Percentiles rank a stretch among this genome's conserved stretches.
Conservation (phyloP, 2,113 vertebrate species). For the Podiceps cristatus region DNA sequence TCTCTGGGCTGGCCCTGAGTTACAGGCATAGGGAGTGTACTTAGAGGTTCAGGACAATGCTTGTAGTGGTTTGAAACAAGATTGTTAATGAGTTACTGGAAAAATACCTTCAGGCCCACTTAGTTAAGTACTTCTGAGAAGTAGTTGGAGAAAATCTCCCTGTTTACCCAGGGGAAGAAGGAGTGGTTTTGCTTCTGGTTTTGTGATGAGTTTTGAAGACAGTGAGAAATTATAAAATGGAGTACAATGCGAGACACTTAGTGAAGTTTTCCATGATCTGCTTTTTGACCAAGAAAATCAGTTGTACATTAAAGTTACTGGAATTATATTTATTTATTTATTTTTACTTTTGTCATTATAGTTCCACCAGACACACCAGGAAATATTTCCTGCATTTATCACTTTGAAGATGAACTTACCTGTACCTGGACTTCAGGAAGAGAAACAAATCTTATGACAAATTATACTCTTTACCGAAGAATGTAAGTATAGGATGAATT, state of each 20-base stretch:
- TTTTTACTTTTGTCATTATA: neutral
- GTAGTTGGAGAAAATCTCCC: neutral
- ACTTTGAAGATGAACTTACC: slow-evolving; percentile 33
- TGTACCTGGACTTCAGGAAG: slow-evolving; percentile 76
- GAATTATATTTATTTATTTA: neutral
- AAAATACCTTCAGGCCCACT: neutral
- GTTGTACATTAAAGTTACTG: neutral
- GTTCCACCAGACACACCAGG: slow-evolving; percentile 66
- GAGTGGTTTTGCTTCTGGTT: neutral
- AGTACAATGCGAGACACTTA: neutral
- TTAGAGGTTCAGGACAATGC: neutral
- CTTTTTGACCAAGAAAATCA: neutral
- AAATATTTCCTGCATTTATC: slow-evolving; percentile 77
- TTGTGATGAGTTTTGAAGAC: neutral
- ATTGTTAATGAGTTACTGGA: neutral
- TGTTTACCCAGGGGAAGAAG: neutral
- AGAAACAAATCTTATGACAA: neutral
- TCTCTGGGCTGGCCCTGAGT: neutral
- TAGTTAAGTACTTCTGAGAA: neutral
- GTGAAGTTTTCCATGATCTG: neutral
- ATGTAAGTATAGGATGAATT: slow-evolving; percentile 61
- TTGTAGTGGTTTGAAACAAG: neutral
- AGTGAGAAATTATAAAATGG: neutral
- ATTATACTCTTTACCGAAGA: slow-evolving; percentile 51
- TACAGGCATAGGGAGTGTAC: accelerated